These are phyloP conservation scores for Calliscelio sp. DNA, from an alignment of 2,888 invertebrate species.

Conservation along the genomic window DNA sequence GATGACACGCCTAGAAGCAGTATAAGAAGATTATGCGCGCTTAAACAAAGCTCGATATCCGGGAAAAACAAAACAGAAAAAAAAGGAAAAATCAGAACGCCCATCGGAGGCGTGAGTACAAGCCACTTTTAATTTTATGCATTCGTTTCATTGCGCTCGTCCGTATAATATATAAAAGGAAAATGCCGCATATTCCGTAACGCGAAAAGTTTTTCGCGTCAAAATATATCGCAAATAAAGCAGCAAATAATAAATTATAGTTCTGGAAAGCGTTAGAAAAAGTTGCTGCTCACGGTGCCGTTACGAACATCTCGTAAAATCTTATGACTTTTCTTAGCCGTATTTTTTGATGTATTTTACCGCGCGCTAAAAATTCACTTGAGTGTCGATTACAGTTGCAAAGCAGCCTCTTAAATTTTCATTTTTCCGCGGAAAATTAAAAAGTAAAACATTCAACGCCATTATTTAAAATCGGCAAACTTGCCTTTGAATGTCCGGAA, in stretches of 20 bases:
- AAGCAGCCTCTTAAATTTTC: slow-evolving; percentile 38
- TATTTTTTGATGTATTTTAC: slow-evolving; percentile 50
- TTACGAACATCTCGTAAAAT: slow-evolving; percentile 50
- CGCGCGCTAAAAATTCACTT: slow-evolving; percentile 26
- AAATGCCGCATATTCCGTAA: neutral
- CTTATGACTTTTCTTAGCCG: slow-evolving; percentile 56
- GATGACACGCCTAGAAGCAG: slow-evolving; percentile 31
- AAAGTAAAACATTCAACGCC: slow-evolving; percentile 47
- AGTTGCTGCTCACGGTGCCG: slow-evolving; percentile 9
- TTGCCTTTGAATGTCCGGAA: slow-evolving; percentile 39
- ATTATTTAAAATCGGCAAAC: slow-evolving; percentile 39
- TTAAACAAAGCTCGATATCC: slow-evolving; percentile 37
- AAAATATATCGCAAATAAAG: slow-evolving; percentile 44
- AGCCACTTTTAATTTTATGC: slow-evolving; percentile 22
- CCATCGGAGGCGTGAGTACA: no score
- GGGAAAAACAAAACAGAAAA: slow-evolving; percentile 6
- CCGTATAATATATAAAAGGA: slow-evolving; percentile 8
- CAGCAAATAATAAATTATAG: slow-evolving; percentile 52
- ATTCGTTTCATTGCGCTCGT: neutral
- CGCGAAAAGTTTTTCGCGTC: slow-evolving; percentile 6
- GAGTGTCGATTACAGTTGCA: slow-evolving; percentile 55
- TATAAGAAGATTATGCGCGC: slow-evolving; percentile 35
- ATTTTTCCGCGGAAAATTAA: slow-evolving; percentile 47
- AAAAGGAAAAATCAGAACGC: neutral
- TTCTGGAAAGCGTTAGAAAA: slow-evolving; percentile 37